Evolutionary conservation across 1,140 invertebrate genomes (phyloP), one percentile per base, ranked within the genome.

Genomic region (Oedothorax gibbosus): DNA sequence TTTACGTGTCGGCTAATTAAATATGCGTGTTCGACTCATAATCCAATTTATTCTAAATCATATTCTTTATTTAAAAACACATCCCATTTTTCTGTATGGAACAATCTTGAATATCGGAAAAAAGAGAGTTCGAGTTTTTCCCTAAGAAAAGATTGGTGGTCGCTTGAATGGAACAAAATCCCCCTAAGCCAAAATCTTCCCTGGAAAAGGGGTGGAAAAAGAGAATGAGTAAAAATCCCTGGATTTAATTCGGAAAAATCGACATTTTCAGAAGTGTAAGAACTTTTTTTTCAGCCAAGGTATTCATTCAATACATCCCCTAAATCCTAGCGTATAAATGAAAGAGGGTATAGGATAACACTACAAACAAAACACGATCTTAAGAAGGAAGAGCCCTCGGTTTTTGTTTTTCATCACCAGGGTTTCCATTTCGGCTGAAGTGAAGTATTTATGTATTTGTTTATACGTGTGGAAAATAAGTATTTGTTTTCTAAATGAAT

Each of bases 161-260:
- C 77, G 68, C 77, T 51, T 79, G 77, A 79, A 79, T 66, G 51
- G 77, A 54, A 66, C 66, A 68, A 79, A 79, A 79, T 79, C 77
- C 77, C 77, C 68, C 77, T 79, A 79, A 79, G 77, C 77, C 77
- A 65, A 79, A 79, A 54, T 79, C 64, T 79, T 18, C 50, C 18
- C 64, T 14, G 12, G 21, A 75, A 77, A 77, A 77, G 75, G 35
- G 11, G 50, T 68, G 62, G 35, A 56, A 68, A 68, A 79, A 79
- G 77, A 79, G 68, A 79, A 79, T 79, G 77, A 79, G 77, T 68
- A 79, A 79, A 79, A 79, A 66, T 79, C 77, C 64, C 53, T 15
- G 65, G 77, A 66, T 79, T 79, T 79, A 79, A 79, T 79, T 79
- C 77, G 50, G 50, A 77, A 50, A 75, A 77, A 64, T 57, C 54